phyloP scores from a whole-genome alignment of 2,113 vertebrate genomes.

The Chaetodon trifascialis region DNA sequence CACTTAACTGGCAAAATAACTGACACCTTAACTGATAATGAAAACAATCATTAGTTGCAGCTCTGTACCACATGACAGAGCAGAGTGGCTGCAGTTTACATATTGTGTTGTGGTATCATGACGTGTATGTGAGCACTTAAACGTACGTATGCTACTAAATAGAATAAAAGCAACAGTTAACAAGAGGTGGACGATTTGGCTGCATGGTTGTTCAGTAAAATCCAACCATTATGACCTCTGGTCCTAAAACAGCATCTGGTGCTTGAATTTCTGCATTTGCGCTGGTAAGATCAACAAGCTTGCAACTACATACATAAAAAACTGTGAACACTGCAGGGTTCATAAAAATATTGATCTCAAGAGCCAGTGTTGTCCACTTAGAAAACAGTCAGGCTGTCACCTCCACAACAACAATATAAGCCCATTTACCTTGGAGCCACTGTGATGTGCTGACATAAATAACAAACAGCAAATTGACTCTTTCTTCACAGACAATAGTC shows the following conservation, averaged over 20 bases:
- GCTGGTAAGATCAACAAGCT: neutral
- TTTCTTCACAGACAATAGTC: neutral
- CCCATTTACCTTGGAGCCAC: neutral
- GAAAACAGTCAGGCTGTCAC: neutral
- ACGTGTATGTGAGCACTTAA: neutral
- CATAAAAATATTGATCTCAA: neutral
- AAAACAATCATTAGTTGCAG: neutral
- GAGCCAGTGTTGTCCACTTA: neutral
- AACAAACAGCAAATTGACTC: neutral
- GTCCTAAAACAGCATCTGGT: neutral
- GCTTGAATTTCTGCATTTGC: neutral
- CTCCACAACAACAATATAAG: slow-evolving; percentile 5
- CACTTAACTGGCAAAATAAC: neutral
- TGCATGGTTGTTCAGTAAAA: neutral
- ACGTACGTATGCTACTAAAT: neutral
- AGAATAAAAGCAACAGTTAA: neutral
- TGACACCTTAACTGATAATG: neutral
- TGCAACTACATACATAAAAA: neutral
- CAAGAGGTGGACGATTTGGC: neutral
- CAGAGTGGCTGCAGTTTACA: neutral
- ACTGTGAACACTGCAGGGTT: neutral
- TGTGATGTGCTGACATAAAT: neutral
- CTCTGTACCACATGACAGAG: neutral
- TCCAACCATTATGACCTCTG: neutral
- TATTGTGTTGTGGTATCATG: too few relatives aligned